Conservation (phyloP, 2,797 vertebrate species). For the Rousettus madagascariensis region DNA sequence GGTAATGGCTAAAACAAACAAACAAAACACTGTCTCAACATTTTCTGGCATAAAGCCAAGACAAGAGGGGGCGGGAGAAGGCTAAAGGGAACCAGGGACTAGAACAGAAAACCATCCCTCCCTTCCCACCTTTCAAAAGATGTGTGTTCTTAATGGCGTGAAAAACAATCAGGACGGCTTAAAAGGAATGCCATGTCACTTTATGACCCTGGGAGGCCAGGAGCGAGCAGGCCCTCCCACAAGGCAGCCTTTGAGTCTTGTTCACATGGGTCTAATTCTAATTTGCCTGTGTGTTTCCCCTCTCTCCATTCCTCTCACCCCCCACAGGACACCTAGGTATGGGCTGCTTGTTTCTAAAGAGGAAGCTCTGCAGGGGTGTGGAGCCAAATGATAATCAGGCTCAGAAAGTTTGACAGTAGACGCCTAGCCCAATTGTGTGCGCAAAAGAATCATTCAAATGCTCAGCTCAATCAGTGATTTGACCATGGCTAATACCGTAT, state of each 20-base stretch:
- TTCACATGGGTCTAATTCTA: slow-evolving; percentile 76
- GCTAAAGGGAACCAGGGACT: not conserved
- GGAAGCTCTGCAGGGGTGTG: slow-evolving; percentile 75
- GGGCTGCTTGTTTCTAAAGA: slow-evolving; percentile 75
- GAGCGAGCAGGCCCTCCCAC: slow-evolving; percentile 73
- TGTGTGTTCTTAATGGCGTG: slow-evolving; percentile 72
- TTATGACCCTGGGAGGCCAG: slow-evolving; percentile 71
- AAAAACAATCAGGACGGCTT: slow-evolving; percentile 71
- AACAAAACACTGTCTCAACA: not conserved
- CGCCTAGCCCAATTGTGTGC: slow-evolving; percentile 48
- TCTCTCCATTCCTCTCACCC: not conserved
- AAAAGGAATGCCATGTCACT: slow-evolving; percentile 67
- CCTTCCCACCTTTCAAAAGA: slow-evolving; percentile 64
- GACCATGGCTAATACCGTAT: not conserved
- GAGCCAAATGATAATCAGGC: slow-evolving; percentile 77
- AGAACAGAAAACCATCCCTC: slow-evolving; percentile 63
- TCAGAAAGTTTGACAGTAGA: slow-evolving; percentile 60
- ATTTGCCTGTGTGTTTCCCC: slow-evolving; percentile 72
- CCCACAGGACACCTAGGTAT: slow-evolving; percentile 45
- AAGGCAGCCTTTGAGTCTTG: slow-evolving; percentile 76
- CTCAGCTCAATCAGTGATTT: slow-evolving; percentile 15
- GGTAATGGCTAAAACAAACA: not conserved
- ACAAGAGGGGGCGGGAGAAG: not conserved
- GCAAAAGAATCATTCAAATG: slow-evolving; percentile 55
- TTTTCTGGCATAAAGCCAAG: slow-evolving; percentile 51